These are phyloP conservation scores for Rhyacichthys aspro DNA, from an alignment of 2,797 vertebrate genomes.

Conservation along the genomic window DNA sequence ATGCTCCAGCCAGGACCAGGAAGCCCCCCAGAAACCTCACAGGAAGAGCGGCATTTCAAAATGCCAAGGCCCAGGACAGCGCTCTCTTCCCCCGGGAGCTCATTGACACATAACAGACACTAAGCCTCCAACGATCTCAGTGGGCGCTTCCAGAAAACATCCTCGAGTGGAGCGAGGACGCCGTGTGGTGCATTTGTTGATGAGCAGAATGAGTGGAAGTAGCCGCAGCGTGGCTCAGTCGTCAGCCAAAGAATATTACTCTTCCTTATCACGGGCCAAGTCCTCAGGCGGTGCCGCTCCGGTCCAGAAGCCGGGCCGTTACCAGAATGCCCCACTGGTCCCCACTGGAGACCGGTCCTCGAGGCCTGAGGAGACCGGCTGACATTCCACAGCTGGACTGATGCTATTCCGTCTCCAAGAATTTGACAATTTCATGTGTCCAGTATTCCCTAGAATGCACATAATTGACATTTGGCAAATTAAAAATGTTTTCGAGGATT, in stretches of 20 bases:
- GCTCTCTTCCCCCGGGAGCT: slow-evolving; percentile 42
- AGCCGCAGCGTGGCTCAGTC: slow-evolving; percentile 53
- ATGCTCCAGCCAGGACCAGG: slow-evolving; percentile 63
- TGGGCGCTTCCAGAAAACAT: slow-evolving; percentile 54
- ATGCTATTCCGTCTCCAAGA: background rate
- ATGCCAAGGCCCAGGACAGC: slow-evolving; percentile 59
- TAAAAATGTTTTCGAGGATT: background rate
- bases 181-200: slow-evolving; percentile 61
- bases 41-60: slow-evolving; percentile 61
- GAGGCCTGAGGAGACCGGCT: slow-evolving; percentile 37
- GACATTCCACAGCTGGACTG: slow-evolving; percentile 41
- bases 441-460: background rate
- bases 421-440: background rate
- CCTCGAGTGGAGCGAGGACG: slow-evolving; percentile 40
- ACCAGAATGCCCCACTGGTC: slow-evolving; percentile 40
- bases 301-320: slow-evolving; percentile 53
- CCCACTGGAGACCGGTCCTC: slow-evolving; percentile 39
- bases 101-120: slow-evolving; percentile 49
- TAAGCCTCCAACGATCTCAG: slow-evolving; percentile 49
- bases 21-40: slow-evolving; percentile 62
- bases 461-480: background rate
- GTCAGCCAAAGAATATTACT: slow-evolving; percentile 69
- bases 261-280: slow-evolving; percentile 60
- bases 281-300: slow-evolving; percentile 52
- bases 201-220: slow-evolving; percentile 61